Percentiles rank a stretch among this genome's conserved stretches.
phyloP scores from a whole-genome alignment of 1,140 invertebrate genomes.

The Drosophila sproati region DNA sequence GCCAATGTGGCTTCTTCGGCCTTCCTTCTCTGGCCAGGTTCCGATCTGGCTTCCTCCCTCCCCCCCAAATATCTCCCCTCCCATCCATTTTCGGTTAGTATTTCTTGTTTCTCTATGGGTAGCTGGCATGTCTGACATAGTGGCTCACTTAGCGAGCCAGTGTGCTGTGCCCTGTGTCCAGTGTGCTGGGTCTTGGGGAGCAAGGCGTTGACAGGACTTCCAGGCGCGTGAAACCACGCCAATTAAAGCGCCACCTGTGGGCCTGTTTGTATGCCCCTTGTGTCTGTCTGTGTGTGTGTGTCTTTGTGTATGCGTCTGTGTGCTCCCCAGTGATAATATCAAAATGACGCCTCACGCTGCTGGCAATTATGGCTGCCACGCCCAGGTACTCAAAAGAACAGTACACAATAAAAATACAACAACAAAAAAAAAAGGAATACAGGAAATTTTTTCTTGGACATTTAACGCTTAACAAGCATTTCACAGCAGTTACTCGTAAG shows the following conservation, averaged over 20 bases:
- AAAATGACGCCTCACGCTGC: slow-evolving; percentile 40
- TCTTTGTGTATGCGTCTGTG: background rate
- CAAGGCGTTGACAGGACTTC: slow-evolving; percentile 44
- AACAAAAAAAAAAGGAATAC: slow-evolving; percentile 6
- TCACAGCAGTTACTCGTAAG: slow-evolving; percentile 71
- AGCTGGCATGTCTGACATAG: slow-evolving; percentile 62
- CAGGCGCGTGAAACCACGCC: slow-evolving; percentile 57
- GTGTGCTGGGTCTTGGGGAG: slow-evolving; percentile 4
- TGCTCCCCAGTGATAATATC: slow-evolving; percentile 47
- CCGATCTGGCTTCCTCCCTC: background rate
- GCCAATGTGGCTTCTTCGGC: background rate
- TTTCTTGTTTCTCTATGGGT: background rate
- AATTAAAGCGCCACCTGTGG: slow-evolving; percentile 76
- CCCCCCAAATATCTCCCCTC: background rate
- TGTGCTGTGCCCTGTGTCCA: no score
- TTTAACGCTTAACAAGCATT: slow-evolving; percentile 68
- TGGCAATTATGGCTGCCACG: slow-evolving; percentile 57
- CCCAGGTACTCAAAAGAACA: slow-evolving; percentile 19
- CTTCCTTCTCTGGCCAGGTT: slow-evolving; percentile 7
- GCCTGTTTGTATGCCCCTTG: background rate
- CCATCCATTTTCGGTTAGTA: background rate
- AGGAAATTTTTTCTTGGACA: slow-evolving; percentile 53
- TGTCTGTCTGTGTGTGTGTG: background rate
- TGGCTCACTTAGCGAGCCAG: slow-evolving; percentile 69
- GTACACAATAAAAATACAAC: background rate